phyloP scores from a whole-genome alignment of 2,797 vertebrate species.

The Parotocinclus haroldoi region DNA sequence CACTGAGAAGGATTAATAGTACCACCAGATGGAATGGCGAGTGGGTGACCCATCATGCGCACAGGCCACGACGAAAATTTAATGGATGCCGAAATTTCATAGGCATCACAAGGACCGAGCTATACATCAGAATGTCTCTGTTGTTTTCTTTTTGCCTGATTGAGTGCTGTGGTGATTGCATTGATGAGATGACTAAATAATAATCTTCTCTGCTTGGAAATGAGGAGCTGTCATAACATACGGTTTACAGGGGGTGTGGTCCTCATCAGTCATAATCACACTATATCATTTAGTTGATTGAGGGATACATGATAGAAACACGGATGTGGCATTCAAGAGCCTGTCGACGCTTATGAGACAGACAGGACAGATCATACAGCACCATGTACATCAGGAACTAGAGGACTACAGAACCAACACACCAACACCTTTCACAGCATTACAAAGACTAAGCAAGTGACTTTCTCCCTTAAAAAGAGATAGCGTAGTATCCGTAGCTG shows the following conservation, averaged over 20 bases:
- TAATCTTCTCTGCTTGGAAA: constrained; percentile 16
- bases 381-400: neutral
- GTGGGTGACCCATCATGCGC: constrained; percentile 61
- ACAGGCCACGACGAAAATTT: constrained; percentile 49
- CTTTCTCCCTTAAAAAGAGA: constrained; percentile 19
- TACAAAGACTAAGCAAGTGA: constrained; percentile 10
- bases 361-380: neutral
- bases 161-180: constrained; percentile 32
- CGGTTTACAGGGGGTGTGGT: constrained; percentile 26
- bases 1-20: constrained; percentile 70
- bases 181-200: constrained; percentile 32
- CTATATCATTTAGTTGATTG: constrained; percentile 27
- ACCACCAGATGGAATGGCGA: constrained; percentile 66
- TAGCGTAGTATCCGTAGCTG: constrained; percentile 25
- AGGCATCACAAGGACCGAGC: neutral
- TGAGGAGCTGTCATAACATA: constrained; percentile 10
- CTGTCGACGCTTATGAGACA: neutral
- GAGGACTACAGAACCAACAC: neutral
- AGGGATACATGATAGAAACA: constrained; percentile 18
- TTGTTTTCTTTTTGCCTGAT: constrained; percentile 35
- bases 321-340: neutral
- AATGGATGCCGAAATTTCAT: constrained; percentile 12
- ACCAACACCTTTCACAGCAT: neutral
- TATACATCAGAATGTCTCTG: neutral
- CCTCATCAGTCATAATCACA: constrained; percentile 32